Conservation (phyloP, 2,888 invertebrate species). For the Enchytraeus crypticus region DNA sequence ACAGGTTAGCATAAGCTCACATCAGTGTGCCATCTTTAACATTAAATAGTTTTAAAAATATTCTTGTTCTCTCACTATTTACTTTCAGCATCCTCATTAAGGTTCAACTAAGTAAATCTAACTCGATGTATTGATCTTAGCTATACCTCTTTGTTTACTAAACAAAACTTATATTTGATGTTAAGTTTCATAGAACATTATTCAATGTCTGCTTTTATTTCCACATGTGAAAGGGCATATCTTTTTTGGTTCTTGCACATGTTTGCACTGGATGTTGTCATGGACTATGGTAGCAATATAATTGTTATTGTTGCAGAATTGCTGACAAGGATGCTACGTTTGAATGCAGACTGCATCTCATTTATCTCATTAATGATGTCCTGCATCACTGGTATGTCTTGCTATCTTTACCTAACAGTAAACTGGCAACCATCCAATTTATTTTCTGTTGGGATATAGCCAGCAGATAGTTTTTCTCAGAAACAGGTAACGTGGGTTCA, state of each 20-base stretch:
- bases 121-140: too few species aligned
- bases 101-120: too few species aligned
- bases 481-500: too few species aligned
- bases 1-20: conserved; percentile 73
- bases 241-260: background rate
- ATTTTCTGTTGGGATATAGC: too few species aligned
- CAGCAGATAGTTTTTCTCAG: too few species aligned
- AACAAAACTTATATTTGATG: too few species aligned
- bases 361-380: conserved; percentile 96
- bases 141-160: too few species aligned
- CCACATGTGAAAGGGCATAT: background rate
- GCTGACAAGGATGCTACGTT: conserved; percentile 64
- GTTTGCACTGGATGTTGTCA: background rate
- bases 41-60: too few species aligned
- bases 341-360: conserved; percentile 87
- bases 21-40: too few species aligned
- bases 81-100: too few species aligned
- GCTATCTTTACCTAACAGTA: background rate
- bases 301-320: conserved; percentile 48
- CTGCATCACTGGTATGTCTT: conserved; percentile 67
- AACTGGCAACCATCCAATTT: background rate
- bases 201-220: background rate
- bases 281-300: too few species aligned
- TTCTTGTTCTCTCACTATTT: too few species aligned
- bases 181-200: background rate